Conservation (phyloP, 1,140 invertebrate species). For the Drosophila novamexicana region DNA sequence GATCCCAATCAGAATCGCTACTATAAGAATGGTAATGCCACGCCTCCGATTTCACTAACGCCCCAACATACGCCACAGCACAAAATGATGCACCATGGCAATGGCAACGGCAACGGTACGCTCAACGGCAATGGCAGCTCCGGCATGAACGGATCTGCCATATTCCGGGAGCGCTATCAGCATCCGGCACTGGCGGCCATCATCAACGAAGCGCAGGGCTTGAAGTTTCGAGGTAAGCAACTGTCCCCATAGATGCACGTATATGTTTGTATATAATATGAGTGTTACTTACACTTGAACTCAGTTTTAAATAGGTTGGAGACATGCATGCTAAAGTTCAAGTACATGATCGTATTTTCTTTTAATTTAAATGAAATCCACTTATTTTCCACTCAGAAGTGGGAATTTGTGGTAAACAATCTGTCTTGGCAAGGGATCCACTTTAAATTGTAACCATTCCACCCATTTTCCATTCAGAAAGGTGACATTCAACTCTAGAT, state of each 20-base stretch:
- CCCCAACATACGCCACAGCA: slow-evolving; percentile 79
- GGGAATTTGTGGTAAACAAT: too few species aligned
- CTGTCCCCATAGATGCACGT: background rate
- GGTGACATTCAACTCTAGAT: too few species aligned
- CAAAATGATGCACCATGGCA: slow-evolving; percentile 60
- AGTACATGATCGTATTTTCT: too few species aligned
- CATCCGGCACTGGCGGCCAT: slow-evolving; percentile 82
- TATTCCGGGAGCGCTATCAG: slow-evolving; percentile 79
- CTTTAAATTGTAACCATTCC: too few species aligned
- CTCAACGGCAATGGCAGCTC: slow-evolving; percentile 60
- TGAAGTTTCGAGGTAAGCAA: slow-evolving; percentile 78
- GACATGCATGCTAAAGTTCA: too few species aligned
- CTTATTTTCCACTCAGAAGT: too few species aligned
- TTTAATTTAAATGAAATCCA: too few species aligned
- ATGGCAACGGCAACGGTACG: slow-evolving; percentile 58
- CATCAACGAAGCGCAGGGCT: slow-evolving; percentile 79
- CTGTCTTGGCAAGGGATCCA: too few species aligned
- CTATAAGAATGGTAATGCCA: slow-evolving; percentile 78
- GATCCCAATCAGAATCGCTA: slow-evolving; percentile 84
- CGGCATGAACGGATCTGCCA: slow-evolving; percentile 70
- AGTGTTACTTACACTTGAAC: too few species aligned
- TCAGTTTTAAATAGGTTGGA: too few species aligned
- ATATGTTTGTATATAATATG: background rate
- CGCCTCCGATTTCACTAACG: slow-evolving; percentile 69
- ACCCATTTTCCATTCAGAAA: too few species aligned